Conservation (phyloP, 2,113 vertebrate genomes). For the Puntigrus tetrazona region DNA sequence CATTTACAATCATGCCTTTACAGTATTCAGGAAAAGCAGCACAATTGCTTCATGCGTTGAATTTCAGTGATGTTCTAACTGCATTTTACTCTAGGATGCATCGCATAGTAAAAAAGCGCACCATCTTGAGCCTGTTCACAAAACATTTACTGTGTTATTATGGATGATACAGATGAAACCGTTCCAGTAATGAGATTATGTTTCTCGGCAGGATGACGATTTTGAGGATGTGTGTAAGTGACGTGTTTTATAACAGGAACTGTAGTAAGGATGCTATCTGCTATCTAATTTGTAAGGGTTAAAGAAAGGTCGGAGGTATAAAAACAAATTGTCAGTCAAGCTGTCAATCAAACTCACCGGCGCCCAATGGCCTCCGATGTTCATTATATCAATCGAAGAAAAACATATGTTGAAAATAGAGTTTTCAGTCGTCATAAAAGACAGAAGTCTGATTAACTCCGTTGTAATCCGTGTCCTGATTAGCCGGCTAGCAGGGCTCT, state of each 20-base stretch:
- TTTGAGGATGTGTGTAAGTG: neutral
- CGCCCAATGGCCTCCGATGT: neutral
- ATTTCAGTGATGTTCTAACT: neutral
- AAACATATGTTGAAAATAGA: neutral
- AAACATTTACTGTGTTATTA: neutral
- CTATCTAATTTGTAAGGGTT: neutral
- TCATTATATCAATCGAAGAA: neutral
- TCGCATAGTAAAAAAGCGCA: neutral
- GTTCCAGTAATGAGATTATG: neutral
- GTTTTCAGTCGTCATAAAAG: neutral
- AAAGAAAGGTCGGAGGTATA: neutral
- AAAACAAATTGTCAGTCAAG: neutral
- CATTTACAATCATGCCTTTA: neutral
- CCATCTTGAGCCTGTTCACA: neutral
- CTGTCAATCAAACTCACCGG: neutral
- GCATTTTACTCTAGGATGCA: neutral
- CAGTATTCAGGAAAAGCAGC: neutral
- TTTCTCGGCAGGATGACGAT: neutral
- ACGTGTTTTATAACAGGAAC: neutral
- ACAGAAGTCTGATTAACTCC: slow-evolving; percentile 14
- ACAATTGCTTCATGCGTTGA: neutral
- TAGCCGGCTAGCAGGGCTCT: neutral
- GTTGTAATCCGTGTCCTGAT: neutral
- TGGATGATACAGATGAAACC: neutral
- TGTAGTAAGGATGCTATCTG: neutral